phyloP scores from a whole-genome alignment of 2,113 vertebrate species.

The Andinoacara biseriatus region DNA sequence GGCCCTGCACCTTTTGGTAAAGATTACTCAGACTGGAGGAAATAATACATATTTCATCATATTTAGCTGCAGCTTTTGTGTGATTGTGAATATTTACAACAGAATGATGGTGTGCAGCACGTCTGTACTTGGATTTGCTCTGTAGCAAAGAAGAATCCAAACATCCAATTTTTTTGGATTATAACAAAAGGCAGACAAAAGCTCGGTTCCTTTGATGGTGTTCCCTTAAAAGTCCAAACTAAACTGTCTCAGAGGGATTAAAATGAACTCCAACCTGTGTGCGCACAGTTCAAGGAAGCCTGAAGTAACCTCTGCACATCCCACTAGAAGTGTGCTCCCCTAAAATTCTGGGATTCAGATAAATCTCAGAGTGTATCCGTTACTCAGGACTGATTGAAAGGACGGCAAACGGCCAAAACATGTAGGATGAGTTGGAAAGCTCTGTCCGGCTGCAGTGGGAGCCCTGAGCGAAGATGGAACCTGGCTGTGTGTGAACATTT shows the following conservation, averaged over 20 bases:
- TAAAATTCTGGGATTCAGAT: slow-evolving; percentile 51
- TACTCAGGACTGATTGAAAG: slow-evolving; percentile 61
- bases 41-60: neutral
- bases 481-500: neutral
- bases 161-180: neutral
- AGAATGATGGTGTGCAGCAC: accelerated
- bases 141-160: neutral
- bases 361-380: slow-evolving; percentile 47
- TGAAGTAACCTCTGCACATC: slow-evolving; percentile 49
- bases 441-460: slow-evolving; percentile 57
- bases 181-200: neutral
- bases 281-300: neutral
- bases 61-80: neutral
- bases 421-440: slow-evolving; percentile 73
- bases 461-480: slow-evolving; percentile 58
- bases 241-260: neutral
- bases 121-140: neutral
- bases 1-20: accelerated
- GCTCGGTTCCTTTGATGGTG: neutral
- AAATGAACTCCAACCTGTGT: neutral
- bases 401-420: slow-evolving; percentile 55
- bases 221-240: neutral
- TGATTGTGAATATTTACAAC: accelerated
- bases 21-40: neutral
- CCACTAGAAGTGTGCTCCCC: slow-evolving; percentile 38